phyloP scores from a whole-genome alignment of 2,797 vertebrate species.

The Tinamus major region DNA sequence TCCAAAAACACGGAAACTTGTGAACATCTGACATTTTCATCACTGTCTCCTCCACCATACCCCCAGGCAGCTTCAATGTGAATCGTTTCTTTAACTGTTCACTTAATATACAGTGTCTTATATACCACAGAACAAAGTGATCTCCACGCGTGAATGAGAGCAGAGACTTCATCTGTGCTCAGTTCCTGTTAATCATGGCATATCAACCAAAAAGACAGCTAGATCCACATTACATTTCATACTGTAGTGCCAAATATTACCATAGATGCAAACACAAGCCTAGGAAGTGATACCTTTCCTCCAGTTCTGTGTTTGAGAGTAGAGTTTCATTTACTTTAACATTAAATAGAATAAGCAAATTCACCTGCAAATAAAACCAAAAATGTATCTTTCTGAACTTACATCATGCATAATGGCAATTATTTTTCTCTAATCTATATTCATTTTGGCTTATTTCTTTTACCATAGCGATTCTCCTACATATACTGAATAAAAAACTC shows the following conservation, averaged over 20 bases:
- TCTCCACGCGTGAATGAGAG: neutral
- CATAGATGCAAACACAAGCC: neutral
- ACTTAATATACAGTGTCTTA: neutral
- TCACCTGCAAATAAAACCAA: neutral
- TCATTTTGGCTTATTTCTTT: neutral
- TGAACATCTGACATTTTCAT: neutral
- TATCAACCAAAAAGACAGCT: neutral
- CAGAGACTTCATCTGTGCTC: neutral
- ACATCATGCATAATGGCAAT: neutral
- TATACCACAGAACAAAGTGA: neutral
- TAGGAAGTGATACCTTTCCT: neutral
- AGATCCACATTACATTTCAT: rapidly evolving
- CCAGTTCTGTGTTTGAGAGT: neutral
- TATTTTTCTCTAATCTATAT: neutral
- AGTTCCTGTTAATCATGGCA: neutral
- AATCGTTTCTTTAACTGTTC: neutral
- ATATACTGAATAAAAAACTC: neutral
- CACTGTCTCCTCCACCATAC: neutral
- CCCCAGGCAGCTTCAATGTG: neutral
- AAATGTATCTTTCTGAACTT: neutral
- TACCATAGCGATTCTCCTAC: neutral
- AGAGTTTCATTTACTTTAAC: neutral
- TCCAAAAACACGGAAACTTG: neutral
- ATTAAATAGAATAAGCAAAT: neutral
- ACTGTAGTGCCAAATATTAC: neutral